Base-by-base conservation (phyloP, 1,140 invertebrate species). In the Drosophila tropicalis region DNA sequence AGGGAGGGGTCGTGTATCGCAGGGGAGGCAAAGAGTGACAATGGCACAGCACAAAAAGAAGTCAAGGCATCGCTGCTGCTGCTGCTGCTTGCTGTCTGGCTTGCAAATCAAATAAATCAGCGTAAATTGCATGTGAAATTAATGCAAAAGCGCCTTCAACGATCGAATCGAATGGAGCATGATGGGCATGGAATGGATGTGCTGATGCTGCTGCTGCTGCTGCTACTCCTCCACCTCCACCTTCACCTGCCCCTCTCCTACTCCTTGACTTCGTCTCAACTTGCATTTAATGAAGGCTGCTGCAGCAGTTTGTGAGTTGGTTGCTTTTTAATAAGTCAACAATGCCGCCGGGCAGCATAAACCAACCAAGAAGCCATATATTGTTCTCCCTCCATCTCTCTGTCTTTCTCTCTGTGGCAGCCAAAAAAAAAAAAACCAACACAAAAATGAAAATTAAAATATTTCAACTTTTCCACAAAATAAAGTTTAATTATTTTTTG, bases 91-190 rank as follows among this genome's bases (percentile, higher is more conserved):
- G 47, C 61, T 71, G 71, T 64, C 74, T 71, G 65, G 72, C 68
- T 81, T 60, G 67, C 84, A 90, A 87, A 87, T 87, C 84, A 87
- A 87, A 87, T 87, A 87, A 87, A 87, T 87, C 84, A 90, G 80
- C 84, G 84, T 89, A 87, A 87, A 87, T 87, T 87, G 84, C 77
- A 87, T 87, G 85, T 87, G 84, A 87, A 87, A 87, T 87, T 87
- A 87, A 87, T 87, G 84, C 84, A 87, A 87, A 82, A 74, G 74
- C 84, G 29, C 19, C 39, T 32, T 25, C 39, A 61, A 68, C 64
- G 68, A 79, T 72, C 73, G 72, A 68, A 34, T 68, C 44, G 13
- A 6, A 51, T 51, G 44, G 17, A 22, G 44, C 44, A 51, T 51
- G 44, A 22, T 51, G 44, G 10, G 44, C 44, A 22, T 22, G 44